Percentiles rank a stretch among this genome's conserved stretches.
phyloP scores from a whole-genome alignment of 2,888 invertebrate genomes.

The Nemotelus nigrinus region DNA sequence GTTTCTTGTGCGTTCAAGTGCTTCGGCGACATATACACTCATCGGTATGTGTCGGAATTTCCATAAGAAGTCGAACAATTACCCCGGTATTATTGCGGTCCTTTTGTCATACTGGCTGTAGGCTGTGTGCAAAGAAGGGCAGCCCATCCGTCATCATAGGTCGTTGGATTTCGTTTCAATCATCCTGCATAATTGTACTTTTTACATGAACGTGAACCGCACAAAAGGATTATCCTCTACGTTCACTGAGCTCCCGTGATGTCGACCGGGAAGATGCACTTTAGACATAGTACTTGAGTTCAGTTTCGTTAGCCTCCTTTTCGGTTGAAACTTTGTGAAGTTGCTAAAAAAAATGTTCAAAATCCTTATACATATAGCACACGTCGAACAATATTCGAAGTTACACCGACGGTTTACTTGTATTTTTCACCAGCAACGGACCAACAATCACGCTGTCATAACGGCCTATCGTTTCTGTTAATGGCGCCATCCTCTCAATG shows the following conservation, averaged over 20 bases:
- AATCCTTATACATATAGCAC: too few species aligned
- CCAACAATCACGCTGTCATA: conserved; percentile 18
- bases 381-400: neutral
- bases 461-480: conserved; percentile 19
- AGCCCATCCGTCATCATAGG: neutral
- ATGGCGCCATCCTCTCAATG: conserved; percentile 33
- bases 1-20: neutral
- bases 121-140: neutral
- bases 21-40: neutral
- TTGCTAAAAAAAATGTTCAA: too few species aligned
- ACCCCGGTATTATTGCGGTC: neutral
- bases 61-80: conserved; percentile 31
- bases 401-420: neutral
- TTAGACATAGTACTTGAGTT: conserved; percentile 20
- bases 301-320: conserved; percentile 33
- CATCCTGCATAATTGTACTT: conserved; percentile 50
- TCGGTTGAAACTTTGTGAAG: neutral
- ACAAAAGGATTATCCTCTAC: conserved; percentile 26
- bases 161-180: conserved; percentile 46
- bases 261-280: conserved; percentile 25
- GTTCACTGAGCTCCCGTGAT: neutral
- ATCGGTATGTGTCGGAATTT: conserved; percentile 36
- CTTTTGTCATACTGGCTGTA: conserved; percentile 14
- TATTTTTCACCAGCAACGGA: neutral
- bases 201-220: conserved; percentile 28